Evolutionary conservation across 2,113 vertebrate genomes (phyloP).

Genomic region (Urocitellus parryii): DNA sequence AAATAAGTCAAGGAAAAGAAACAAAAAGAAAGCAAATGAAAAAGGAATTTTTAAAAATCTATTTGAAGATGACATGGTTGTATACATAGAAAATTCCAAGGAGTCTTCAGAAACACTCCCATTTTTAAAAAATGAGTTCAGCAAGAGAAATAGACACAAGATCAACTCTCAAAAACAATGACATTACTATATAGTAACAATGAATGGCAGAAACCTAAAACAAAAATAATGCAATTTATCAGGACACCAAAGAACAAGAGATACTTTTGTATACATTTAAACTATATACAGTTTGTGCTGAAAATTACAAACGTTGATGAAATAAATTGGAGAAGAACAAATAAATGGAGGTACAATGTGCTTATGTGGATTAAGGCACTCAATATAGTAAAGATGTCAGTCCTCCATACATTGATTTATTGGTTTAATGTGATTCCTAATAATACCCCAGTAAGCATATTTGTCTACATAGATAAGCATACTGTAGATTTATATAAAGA

Average conservation of each 20-base stretch:
- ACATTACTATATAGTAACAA: not conserved
- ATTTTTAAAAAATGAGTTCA: too few species aligned
- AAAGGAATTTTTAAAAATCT: not conserved
- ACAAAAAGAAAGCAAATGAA: not conserved
- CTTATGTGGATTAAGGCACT: not conserved
- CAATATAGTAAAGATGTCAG: not conserved
- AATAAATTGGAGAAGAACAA: not conserved
- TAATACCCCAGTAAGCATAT: not conserved
- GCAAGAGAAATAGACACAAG: not conserved
- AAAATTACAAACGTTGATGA: not conserved
- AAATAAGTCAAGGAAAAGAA: too few species aligned
- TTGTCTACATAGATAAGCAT: not conserved
- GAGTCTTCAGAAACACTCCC: too few species aligned
- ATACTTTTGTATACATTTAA: not conserved
- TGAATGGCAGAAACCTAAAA: not conserved
- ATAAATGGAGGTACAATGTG: not conserved
- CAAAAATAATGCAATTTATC: not conserved
- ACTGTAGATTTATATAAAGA: not conserved
- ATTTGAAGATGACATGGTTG: too few species aligned
- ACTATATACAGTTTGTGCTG: not conserved
- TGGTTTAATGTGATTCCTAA: not conserved
- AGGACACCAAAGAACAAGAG: not conserved
- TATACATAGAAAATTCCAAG: too few species aligned
- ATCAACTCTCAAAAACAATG: not conserved
- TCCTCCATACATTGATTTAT: not conserved